Conservation (phyloP, 2,888 invertebrate genomes). For the Leptinotarsa haldemani region DNA sequence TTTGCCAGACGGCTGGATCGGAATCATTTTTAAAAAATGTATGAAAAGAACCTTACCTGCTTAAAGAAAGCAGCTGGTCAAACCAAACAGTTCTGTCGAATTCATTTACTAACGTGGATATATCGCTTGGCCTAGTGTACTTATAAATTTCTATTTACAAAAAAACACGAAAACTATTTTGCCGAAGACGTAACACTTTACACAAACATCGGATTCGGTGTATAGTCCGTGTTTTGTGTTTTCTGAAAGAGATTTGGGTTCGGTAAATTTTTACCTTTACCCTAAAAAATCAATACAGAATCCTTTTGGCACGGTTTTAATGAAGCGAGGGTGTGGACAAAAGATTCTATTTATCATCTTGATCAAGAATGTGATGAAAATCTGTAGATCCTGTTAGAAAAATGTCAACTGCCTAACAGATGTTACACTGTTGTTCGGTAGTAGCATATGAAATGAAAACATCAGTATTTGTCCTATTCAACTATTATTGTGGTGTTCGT, state of each 20-base stretch:
- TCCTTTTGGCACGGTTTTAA: constrained; percentile 47
- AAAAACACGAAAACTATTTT: constrained; percentile 39
- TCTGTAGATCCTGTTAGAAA: constrained; percentile 46
- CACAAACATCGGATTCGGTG: constrained; percentile 41
- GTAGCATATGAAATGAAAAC: background rate
- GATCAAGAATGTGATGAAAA: constrained; percentile 46
- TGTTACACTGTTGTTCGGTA: constrained; percentile 20
- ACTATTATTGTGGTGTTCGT: background rate
- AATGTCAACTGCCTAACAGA: constrained; percentile 35
- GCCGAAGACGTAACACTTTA: constrained; percentile 45
- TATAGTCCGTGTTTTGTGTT: constrained; percentile 30
- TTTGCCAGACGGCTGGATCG: constrained; percentile 44
- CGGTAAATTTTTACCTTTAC: constrained; percentile 29
- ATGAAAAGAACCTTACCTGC: constrained; percentile 48
- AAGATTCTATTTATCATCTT: constrained; percentile 44
- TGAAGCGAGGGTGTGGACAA: constrained; percentile 43
- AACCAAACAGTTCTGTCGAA: constrained; percentile 15
- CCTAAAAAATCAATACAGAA: constrained; percentile 38
- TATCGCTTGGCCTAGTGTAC: constrained; percentile 23
- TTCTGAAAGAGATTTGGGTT: constrained; percentile 31
- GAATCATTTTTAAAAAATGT: constrained; percentile 46
- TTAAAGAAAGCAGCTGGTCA: constrained; percentile 38
- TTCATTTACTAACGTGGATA: background rate
- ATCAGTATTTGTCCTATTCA: background rate
- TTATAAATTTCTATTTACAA: constrained; percentile 43